Evolutionary conservation across 2,888 invertebrate genomes (phyloP).

Genomic region (Platycheirus albimanus): DNA sequence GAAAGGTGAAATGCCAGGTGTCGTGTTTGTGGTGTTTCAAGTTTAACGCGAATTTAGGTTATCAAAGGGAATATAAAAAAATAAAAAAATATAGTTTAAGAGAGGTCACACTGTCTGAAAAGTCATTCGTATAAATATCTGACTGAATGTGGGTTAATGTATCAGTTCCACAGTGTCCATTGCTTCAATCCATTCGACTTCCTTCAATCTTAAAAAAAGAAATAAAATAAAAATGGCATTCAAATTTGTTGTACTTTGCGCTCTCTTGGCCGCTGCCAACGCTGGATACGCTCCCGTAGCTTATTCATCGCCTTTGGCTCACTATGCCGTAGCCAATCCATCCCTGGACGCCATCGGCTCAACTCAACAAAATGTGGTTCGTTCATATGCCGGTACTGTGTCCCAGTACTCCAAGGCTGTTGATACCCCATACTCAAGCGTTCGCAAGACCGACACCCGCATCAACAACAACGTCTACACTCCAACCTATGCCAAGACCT

Average conservation of each 20-base stretch:
- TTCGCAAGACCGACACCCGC: conserved; percentile 84
- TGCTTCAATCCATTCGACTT: conserved; percentile 48
- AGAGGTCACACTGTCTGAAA: conserved; percentile 44
- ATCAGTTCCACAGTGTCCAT: conserved; percentile 68
- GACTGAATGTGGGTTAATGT: conserved; percentile 49
- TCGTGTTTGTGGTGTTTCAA: conserved; percentile 15
- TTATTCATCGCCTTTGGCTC: conserved; percentile 76
- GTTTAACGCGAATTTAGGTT: conserved; percentile 5
- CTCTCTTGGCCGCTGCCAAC: conserved; percentile 85
- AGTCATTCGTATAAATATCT: conserved; percentile 60
- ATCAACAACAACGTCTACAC: conserved; percentile 82
- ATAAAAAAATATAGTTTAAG: conserved; percentile 12
- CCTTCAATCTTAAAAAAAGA: not conserved
- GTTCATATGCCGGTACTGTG: conserved; percentile 84
- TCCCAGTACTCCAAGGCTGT: conserved; percentile 85
- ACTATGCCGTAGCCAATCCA: conserved; percentile 80
- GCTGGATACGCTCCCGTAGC: conserved; percentile 82
- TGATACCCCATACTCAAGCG: conserved; percentile 85
- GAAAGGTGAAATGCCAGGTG: conserved; percentile 59
- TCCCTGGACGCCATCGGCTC: conserved; percentile 80
- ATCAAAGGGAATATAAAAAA: conserved; percentile 10
- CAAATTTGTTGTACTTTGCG: conserved; percentile 84
- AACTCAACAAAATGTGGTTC: conserved; percentile 84
- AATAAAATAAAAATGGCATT: conserved; percentile 72
- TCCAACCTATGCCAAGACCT: conserved; percentile 75